Conservation (phyloP, 2,888 invertebrate species). For the Tortricodes alternella region DNA sequence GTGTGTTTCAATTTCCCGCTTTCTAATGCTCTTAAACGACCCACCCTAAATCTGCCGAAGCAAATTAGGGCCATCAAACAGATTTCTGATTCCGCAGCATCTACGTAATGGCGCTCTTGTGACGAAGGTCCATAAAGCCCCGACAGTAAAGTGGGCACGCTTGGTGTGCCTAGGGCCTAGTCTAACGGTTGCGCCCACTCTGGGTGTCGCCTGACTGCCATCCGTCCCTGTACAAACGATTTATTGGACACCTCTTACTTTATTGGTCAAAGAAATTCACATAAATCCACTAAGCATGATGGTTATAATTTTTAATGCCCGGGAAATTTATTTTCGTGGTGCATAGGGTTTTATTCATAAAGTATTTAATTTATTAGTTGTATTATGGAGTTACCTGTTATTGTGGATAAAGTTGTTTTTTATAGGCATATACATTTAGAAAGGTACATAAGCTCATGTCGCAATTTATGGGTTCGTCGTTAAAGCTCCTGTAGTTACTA, state of each 20-base stretch:
- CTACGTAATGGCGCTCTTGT: slow-evolving; percentile 23
- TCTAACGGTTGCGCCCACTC: slow-evolving; percentile 77
- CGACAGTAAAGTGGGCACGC: slow-evolving; percentile 8
- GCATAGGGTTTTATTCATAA: slow-evolving; percentile 19
- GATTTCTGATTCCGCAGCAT: neutral
- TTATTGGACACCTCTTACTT: slow-evolving; percentile 77
- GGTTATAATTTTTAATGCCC: slow-evolving; percentile 36
- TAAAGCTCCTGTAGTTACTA: neutral
- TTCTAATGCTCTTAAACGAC: neutral
- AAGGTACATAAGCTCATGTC: neutral
- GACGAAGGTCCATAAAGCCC: slow-evolving; percentile 22
- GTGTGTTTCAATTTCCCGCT: neutral
- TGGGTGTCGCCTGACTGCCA: slow-evolving; percentile 67
- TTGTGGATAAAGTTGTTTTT: slow-evolving; percentile 1
- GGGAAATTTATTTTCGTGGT: slow-evolving; percentile 18
- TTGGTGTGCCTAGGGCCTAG: slow-evolving; percentile 40
- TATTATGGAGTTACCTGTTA: slow-evolving; percentile 1
- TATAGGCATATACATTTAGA: neutral
- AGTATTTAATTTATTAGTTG: slow-evolving; percentile 14
- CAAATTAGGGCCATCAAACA: slow-evolving; percentile 4
- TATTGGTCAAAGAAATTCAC: slow-evolving; percentile 74
- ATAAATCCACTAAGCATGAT: slow-evolving; percentile 65
- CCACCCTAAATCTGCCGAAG: slow-evolving; percentile 5
- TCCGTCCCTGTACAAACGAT: slow-evolving; percentile 65
- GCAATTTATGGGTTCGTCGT: neutral